Evolutionary conservation across 2,888 invertebrate genomes (phyloP), one percentile per base, ranked within the genome.

Genomic region (Anoplius nigerrimus): DNA sequence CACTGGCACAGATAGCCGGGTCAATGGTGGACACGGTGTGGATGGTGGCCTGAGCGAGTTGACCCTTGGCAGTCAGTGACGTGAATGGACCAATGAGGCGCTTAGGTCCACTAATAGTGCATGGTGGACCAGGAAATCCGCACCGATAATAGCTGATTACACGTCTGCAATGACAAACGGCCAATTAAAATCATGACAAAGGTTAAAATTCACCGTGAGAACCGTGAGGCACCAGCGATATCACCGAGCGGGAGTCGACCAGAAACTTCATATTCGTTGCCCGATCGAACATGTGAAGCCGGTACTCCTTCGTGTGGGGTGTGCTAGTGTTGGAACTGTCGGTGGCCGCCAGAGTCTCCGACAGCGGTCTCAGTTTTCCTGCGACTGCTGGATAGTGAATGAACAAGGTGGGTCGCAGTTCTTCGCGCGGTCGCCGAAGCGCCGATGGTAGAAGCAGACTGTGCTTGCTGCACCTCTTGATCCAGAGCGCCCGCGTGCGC

Each of bases 231-330:
- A 61, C 8, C 11, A 61, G 11, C 15, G 61, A 61, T 5, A 61
- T 18, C 11, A 54, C 21, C 21, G 61, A 54, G 11, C 61, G 53
- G 20, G 61, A 55, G 61, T 61, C 61, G n/a, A 61, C 53, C 11
- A 61, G 34, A 27, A 61, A 61, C 20, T 61, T 61, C 11, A 21
- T 54, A 18, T 61, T 54, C 13, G 53, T 56, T 18, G 11, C 15
- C 48, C 45, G n/a, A 20, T 58, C 59, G 20, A 15, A 21, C 11
- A 61, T 55, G 24, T 61, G 53, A 21, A 61, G 16, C 18, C 52
- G 52, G 16, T 15, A 8, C 16, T 18, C 53, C 53, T 8, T 11
- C 43, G 8, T 43, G 15, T 8, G 11, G 8, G 43, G 15, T 8
- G 8, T 43, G 15, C 15, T 43, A 15, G 15, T 18, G n/a, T 8